phyloP scores from a whole-genome alignment of 2,888 invertebrate genomes.

The Pammene aurita region DNA sequence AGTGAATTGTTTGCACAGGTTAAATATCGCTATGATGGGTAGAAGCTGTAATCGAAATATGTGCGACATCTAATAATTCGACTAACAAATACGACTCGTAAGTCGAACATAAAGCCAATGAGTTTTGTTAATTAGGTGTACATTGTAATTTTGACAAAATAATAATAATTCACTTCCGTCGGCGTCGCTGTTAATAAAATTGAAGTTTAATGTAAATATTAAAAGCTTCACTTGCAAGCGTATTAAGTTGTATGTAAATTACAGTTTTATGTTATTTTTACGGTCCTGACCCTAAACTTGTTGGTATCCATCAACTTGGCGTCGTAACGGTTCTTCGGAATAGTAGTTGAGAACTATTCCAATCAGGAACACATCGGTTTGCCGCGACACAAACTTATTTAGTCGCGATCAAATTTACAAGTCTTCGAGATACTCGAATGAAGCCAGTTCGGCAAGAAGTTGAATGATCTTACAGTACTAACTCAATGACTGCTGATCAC shows the following conservation, averaged over 20 bases:
- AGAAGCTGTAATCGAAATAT: neutral
- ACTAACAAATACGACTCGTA: no score
- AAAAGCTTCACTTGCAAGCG: neutral
- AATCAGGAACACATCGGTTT: constrained; percentile 45
- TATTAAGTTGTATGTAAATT: constrained; percentile 26
- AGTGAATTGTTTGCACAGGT: constrained; percentile 1
- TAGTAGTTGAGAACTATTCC: constrained; percentile 45
- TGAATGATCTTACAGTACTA: constrained; percentile 8
- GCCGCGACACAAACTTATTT: constrained; percentile 40
- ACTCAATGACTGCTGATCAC: neutral
- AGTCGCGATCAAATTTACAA: constrained; percentile 39
- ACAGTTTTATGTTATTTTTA: constrained; percentile 42
- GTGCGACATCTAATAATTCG: no score
- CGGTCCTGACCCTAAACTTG: constrained; percentile 40
- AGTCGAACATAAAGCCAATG: no score
- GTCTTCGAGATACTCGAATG: constrained; percentile 38
- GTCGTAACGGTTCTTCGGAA: constrained; percentile 42
- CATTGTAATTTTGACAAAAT: no score
- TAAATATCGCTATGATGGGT: neutral
- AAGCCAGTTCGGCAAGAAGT: constrained; percentile 26
- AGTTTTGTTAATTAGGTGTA: no score
- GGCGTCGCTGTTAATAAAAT: no score
- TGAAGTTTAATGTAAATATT: neutral
- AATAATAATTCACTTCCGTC: no score
- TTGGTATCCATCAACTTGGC: constrained; percentile 41